phyloP scores from a whole-genome alignment of 64 coral and sea anemone species.

The Astreopora myriophthalma region DNA sequence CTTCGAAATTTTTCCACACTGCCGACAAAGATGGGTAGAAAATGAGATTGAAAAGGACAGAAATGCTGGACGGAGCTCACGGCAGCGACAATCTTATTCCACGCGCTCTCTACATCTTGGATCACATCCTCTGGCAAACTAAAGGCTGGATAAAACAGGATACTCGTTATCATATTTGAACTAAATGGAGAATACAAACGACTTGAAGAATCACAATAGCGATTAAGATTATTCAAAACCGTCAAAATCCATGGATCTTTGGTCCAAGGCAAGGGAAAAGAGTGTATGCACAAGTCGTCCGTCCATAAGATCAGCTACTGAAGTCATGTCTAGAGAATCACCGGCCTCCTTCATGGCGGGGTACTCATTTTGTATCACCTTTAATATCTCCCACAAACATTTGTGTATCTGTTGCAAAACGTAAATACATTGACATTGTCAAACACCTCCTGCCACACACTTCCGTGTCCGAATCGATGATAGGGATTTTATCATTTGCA shows the following conservation, averaged over 20 bases:
- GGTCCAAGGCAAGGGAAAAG: not conserved
- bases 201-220: not conserved
- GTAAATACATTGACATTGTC: not conserved
- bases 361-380: not conserved
- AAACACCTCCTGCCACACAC: not conserved
- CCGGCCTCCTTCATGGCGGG: not conserved
- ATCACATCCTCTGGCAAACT: constrained; percentile 5
- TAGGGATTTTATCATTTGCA: not conserved
- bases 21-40: not conserved
- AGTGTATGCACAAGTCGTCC: constrained; percentile 7
- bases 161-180: not conserved
- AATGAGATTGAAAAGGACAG: not conserved
- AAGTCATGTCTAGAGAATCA: not conserved
- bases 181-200: not conserved
- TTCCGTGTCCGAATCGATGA: too few relatives aligned
- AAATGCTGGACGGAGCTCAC: not conserved
- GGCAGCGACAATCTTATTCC: not conserved
- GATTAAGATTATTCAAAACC: not conserved
- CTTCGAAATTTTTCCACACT: not conserved
- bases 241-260: not conserved
- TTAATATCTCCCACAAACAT: constrained; percentile 44
- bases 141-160: not conserved
- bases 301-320: constrained; percentile 34
- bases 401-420: not conserved
- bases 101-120: not conserved